These are phyloP conservation scores for Tupaia chinensis DNA, from an alignment of 2,113 vertebrate species.

Conservation along the genomic window DNA sequence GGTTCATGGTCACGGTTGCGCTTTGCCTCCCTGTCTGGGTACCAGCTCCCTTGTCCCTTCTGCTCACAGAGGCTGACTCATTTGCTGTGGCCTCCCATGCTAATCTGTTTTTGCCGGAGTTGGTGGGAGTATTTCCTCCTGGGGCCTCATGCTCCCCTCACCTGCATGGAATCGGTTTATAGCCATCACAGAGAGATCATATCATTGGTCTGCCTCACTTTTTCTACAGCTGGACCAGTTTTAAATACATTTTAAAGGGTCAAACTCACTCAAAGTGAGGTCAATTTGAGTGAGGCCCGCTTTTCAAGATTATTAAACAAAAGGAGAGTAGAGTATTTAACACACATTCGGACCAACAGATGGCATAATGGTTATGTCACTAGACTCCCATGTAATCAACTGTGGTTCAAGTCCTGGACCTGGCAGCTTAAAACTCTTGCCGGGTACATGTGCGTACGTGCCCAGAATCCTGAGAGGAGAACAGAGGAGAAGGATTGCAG, in stretches of 20 bases:
- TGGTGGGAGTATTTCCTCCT: not conserved
- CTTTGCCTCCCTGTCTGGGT: not conserved
- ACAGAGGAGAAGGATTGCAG: no score
- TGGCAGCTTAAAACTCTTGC: no score
- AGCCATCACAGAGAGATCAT: not conserved
- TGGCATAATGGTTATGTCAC: no score
- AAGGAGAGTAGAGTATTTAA: not conserved
- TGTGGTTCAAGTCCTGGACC: no score
- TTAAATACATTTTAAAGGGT: slow-evolving; percentile 27
- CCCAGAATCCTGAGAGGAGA: no score
- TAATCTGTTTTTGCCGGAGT: no score
- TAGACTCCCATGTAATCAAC: no score
- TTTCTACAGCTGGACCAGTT: not conserved
- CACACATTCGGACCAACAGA: not conserved
- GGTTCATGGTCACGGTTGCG: not conserved
- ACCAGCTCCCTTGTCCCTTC: not conserved
- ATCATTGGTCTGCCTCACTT: not conserved
- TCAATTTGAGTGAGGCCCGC: not conserved
- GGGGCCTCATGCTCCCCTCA: not conserved
- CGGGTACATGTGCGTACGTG: no score
- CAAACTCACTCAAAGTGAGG: not conserved
- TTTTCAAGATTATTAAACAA: not conserved
- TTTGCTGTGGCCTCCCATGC: not conserved
- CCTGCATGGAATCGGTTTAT: not conserved
- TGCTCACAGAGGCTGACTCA: fast-evolving